phyloP scores from a whole-genome alignment of 2,797 vertebrate species.

The Lindbergichthys nudifrons region DNA sequence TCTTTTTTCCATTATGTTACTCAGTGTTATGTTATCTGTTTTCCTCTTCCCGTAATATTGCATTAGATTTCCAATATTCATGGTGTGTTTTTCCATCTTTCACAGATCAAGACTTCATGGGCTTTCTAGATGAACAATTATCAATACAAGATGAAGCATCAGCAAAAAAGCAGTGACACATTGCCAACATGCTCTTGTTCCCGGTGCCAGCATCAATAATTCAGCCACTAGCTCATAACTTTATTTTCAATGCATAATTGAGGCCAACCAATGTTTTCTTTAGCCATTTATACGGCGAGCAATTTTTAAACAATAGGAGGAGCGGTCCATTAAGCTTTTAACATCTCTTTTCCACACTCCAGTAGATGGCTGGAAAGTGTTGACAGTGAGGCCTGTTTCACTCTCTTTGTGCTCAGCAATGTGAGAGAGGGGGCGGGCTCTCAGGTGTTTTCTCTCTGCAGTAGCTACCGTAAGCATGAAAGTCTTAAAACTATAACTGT shows the following conservation, averaged over 20 bases:
- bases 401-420: constrained; percentile 10
- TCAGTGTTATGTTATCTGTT: constrained; percentile 65
- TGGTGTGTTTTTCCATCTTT: constrained; percentile 79
- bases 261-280: constrained; percentile 77
- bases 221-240: constrained; percentile 81
- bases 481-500: constrained; percentile 47
- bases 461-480: constrained; percentile 34
- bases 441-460: constrained; percentile 32
- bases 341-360: constrained; percentile 56
- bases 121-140: constrained; percentile 81
- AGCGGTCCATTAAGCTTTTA: constrained; percentile 77
- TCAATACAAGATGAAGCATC: constrained; percentile 82
- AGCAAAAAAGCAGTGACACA: constrained; percentile 78
- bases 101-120: constrained; percentile 80
- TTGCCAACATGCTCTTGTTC: constrained; percentile 76
- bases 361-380: constrained; percentile 40
- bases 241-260: constrained; percentile 83
- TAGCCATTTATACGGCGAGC: constrained; percentile 74
- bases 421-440: constrained; percentile 7
- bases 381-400: constrained; percentile 18
- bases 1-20: constrained; percentile 56
- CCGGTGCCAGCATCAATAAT: constrained; percentile 83
- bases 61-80: constrained; percentile 79
- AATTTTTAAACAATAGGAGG: constrained; percentile 80
- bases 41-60: constrained; percentile 76